A percentile compares a stretch with the other conserved stretches of the same genome.
These are phyloP conservation scores for Alligator mississippiensis DNA, from an alignment of 2,113 vertebrate species.

Conservation along the genomic window DNA sequence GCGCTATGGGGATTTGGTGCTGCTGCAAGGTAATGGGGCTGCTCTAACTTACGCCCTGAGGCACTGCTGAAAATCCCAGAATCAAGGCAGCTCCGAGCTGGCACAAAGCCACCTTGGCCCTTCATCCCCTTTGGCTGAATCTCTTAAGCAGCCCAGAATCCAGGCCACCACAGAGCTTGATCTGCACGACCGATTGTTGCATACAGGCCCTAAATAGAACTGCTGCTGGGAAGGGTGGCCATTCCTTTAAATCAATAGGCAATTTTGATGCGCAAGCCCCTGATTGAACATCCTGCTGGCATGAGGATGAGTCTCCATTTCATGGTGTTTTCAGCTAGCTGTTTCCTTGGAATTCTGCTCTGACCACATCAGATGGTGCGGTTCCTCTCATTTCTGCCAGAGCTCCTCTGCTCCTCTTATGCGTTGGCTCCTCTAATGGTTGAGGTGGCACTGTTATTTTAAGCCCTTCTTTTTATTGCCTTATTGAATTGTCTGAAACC, in stretches of 20 bases:
- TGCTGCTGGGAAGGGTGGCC: neutral
- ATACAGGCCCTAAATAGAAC: neutral
- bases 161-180: neutral
- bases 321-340: neutral
- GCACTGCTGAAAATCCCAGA: neutral
- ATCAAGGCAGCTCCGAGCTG: neutral
- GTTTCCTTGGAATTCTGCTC: conserved; percentile 11
- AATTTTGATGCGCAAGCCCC: neutral
- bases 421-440: neutral
- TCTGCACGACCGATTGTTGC: neutral
- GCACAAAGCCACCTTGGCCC: neutral
- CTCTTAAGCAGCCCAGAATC: neutral
- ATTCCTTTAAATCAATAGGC: neutral
- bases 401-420: conserved; percentile 33
- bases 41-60: neutral
- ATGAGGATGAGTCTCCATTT: neutral
- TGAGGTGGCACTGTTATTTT: conserved; percentile 38
- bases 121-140: neutral
- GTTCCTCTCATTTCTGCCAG: conserved; percentile 25
- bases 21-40: neutral
- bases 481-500: conserved; percentile 28
- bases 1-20: neutral
- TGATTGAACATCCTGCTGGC: conserved; percentile 16
- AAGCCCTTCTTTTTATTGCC: conserved; percentile 39
- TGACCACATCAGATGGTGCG: conserved; percentile 20